Percentiles rank a stretch among this genome's conserved stretches.
phyloP scores from a whole-genome alignment of 2,888 invertebrate species.

The Erebia aethiops region DNA sequence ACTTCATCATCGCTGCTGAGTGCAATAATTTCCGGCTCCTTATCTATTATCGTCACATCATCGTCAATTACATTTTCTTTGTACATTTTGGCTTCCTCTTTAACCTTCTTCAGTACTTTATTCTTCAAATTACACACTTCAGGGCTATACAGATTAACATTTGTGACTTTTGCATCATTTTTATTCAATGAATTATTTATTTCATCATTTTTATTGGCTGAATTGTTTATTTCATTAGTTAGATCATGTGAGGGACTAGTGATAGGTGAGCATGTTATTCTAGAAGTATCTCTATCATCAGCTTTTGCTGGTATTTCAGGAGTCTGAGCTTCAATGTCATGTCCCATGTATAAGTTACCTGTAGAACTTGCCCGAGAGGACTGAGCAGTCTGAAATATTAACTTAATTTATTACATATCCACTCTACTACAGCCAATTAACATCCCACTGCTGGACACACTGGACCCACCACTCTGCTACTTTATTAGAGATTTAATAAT shows the following conservation, averaged over 20 bases:
- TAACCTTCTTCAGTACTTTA: constrained; percentile 47
- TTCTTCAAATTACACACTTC: constrained; percentile 42
- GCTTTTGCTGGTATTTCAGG: constrained; percentile 38
- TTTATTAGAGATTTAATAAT: too few relatives aligned
- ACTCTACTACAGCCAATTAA: too few relatives aligned
- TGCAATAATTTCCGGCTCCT: constrained; percentile 66
- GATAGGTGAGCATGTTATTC: constrained; percentile 66
- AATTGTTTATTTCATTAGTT: constrained; percentile 48
- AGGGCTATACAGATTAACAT: constrained; percentile 20
- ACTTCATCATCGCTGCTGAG: constrained; percentile 76
- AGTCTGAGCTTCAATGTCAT: constrained; percentile 30
- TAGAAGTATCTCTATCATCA: constrained; percentile 47
- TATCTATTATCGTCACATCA: constrained; percentile 69
- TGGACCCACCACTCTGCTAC: too few relatives aligned
- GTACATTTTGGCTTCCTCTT: constrained; percentile 33
- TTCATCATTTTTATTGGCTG: constrained; percentile 28
- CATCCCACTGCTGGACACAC: too few relatives aligned
- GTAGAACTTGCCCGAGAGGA: constrained; percentile 35
- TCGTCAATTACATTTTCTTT: constrained; percentile 58
- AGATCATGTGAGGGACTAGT: constrained; percentile 61
- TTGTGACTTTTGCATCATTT: constrained; percentile 9
- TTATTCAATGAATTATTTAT: constrained; percentile 38
- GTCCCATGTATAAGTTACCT: constrained; percentile 17
- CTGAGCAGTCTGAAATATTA: constrained; percentile 30
- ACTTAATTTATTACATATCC: neutral